Base-by-base conservation (phyloP, 1,140 invertebrate genomes). In the Meloidogyne hapla region DNA sequence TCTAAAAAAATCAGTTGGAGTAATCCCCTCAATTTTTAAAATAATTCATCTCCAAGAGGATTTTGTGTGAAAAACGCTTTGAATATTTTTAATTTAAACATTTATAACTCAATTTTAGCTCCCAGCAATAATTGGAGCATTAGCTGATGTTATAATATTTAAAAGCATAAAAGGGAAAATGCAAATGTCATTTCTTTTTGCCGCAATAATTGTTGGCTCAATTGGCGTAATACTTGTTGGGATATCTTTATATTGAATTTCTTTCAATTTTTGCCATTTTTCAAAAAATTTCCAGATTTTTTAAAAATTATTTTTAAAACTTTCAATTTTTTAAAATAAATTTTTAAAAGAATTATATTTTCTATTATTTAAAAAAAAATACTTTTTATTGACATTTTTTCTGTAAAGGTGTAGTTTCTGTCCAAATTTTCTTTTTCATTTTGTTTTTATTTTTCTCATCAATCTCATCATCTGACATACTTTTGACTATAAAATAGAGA, bases 401-500 rank as follows among this genome's bases (percentile, higher is more conserved):
- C 33, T 33, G 33, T 33, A 33, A 33, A 33, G 33, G 9, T 33
- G 9, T 33, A 33, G 4, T 33, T 33, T 33, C 33, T 8, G 9
- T 8, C 33, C 33, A 33, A n/a, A n/a, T n/a, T 33, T 33, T 33
- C 33, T 33, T 33, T 8, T 56, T 56, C n/a, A n/a, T n/a, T 56
- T 56, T 56, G 18, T n/a, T 56, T 15, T 56, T n/a, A 4, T 56
- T 56, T 0, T 56, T 56, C 18, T n/a, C 48, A n/a, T 56, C 48
- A 56, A 21, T 56, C 38, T 64, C 56, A 2, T 73, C 71, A 38
- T 15, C 4, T 15, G 83, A 79, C 84, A 85, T 85, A 18, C 66
- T 65, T 75, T 88, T 88, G 23, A 89, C 45, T 69, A 89, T 80
- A 77, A 89, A 89, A 75, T 89, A 89, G 4, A 89, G 82, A 79